A percentile compares a stretch with the other conserved stretches of the same genome.
Evolutionary conservation across 1,140 invertebrate species (phyloP).

Genomic region (Macrocentrus cingulum): DNA sequence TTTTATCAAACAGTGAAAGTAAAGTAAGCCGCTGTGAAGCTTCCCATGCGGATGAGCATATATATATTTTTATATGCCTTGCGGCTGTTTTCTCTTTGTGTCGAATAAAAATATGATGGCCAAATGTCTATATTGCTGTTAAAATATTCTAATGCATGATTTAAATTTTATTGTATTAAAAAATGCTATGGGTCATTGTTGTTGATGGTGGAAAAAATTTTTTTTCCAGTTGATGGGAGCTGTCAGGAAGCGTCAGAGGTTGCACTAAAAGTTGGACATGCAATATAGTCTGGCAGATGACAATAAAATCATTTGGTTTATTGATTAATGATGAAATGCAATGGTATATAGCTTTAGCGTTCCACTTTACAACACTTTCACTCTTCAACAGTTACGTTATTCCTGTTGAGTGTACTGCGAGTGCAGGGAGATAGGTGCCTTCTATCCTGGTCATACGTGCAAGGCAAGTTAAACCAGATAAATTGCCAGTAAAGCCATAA

Average conservation of each 20-base stretch:
- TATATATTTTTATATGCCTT: slow-evolving; percentile 26
- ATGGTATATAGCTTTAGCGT: slow-evolving; percentile 36
- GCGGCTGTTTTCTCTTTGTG: slow-evolving; percentile 24
- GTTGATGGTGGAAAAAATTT: no score
- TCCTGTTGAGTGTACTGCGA: slow-evolving; percentile 9
- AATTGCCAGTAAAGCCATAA: background rate
- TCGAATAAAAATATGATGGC: slow-evolving; percentile 7
- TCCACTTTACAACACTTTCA: slow-evolving; percentile 51
- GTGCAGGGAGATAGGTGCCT: no score
- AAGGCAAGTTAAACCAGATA: background rate
- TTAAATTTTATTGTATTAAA: no score
- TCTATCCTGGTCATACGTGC: background rate
- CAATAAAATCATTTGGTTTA: slow-evolving; percentile 36
- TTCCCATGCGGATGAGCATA: slow-evolving; percentile 27
- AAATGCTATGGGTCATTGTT: no score
- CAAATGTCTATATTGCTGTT: no score
- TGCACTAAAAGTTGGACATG: no score
- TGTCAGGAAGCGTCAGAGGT: no score
- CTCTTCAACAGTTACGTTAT: slow-evolving; percentile 53
- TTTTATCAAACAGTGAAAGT: slow-evolving; percentile 26
- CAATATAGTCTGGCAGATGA: no score
- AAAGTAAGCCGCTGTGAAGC: slow-evolving; percentile 26
- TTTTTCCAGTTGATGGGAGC: no score
- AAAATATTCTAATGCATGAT: no score
- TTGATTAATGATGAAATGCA: slow-evolving; percentile 48